Evolutionary conservation across 2,797 vertebrate genomes (phyloP).

Genomic region (Pipistrellus kuhlii): DNA sequence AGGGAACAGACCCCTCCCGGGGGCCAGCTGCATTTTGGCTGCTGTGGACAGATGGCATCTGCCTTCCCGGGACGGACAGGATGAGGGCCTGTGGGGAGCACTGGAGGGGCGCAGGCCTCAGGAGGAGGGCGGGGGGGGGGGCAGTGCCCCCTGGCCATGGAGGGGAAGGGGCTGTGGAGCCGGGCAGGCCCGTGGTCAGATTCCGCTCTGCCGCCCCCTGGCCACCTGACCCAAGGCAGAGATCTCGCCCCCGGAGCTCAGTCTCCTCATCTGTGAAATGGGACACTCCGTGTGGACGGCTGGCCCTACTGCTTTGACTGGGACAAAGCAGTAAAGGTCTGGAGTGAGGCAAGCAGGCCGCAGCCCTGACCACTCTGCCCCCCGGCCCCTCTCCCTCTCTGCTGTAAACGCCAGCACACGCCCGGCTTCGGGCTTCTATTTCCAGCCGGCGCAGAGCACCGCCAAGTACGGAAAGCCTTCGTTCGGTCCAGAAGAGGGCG

Average conservation of each 20-base stretch:
- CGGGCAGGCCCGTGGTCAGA: background rate
- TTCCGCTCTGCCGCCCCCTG: background rate
- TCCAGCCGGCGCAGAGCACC: constrained; percentile 2
- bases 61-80: background rate
- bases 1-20: background rate
- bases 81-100: background rate
- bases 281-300: background rate
- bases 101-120: background rate
- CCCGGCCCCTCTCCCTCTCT: background rate
- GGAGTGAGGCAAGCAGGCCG: accelerated
- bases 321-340: background rate
- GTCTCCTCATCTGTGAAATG: background rate
- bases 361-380: background rate
- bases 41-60: background rate
- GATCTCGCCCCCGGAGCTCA: background rate
- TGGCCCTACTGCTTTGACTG: too few species aligned
- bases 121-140: background rate
- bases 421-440: constrained; percentile 60
- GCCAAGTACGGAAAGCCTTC: constrained; percentile 47
- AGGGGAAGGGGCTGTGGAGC: background rate
- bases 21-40: background rate
- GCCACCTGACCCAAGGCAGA: background rate
- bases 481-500: constrained; percentile 58
- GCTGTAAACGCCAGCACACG: background rate
- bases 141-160: accelerated